Evolutionary conservation across 2,113 vertebrate species (phyloP), one percentile per base, ranked within the genome.

Genomic region (Gobio gobio): DNA sequence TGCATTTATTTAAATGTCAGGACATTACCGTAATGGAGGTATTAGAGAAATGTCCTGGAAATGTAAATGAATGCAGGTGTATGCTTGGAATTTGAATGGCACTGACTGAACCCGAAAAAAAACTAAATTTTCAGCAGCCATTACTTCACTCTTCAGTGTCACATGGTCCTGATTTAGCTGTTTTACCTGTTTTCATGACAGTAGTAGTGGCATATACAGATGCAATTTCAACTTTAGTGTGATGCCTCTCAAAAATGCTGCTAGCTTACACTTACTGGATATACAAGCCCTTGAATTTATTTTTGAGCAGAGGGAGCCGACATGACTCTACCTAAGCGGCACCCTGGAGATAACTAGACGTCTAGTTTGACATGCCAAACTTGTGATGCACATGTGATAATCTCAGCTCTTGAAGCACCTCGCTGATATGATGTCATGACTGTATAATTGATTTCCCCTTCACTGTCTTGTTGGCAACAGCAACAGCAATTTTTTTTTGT

Each of bases 401-500:
- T 70, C 70, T 77, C 29, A 4, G 40, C 18, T 81, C 8, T 36
- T 36, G 33, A 76, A 64, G n/a, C 29, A 29, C 58, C 58, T 64
- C 43, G 56, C 24, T 54, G 58, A 85, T 59, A 51, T 81, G 83
- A 84, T 81, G 83, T 85, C 63, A 85, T 87, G 83, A 61, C 77
- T 84, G n/a, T 33, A 24, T 47, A 36, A 87, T 87, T 76, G 83
- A 76, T 85, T 68, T 40, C 86, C 22, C 54, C 26, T 59, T 59
- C 75, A 63, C 70, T 76, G 70, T 70, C 47, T 77, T 51, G 75
- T 59, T 73, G 74, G 77, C 36, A 63, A 51, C 45, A 82, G 70
- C 78, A 77, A 61, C 59, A 76, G 12, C 26, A 12, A 82, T 40
- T 82, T 85, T 82, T 84, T 59, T 87, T 59, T 24, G 58, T 22